phyloP scores from a whole-genome alignment of 1,140 invertebrate genomes.

The Drosophila bocqueti region DNA sequence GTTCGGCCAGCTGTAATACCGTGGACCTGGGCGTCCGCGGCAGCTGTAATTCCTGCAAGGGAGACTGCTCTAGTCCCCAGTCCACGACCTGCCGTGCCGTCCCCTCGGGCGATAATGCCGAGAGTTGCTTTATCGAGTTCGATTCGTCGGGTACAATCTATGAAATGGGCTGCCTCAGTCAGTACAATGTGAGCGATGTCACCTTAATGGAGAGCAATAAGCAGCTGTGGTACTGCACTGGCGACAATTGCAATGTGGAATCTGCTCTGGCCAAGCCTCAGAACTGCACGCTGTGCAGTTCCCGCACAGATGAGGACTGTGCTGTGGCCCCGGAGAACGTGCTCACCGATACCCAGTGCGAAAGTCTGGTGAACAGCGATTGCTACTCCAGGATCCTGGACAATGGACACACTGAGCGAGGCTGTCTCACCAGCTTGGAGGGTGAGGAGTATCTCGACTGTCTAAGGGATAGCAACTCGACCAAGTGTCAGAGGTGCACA shows the following conservation, averaged over 20 bases:
- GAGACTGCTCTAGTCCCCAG: constrained; percentile 56
- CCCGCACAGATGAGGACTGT: constrained; percentile 61
- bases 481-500: constrained; percentile 55
- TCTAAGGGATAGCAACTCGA: constrained; percentile 35
- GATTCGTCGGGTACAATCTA: constrained; percentile 41
- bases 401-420: constrained; percentile 75
- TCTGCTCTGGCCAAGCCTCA: constrained; percentile 48
- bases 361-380: constrained; percentile 53
- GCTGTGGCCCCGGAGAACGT: constrained; percentile 43
- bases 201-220: constrained; percentile 40
- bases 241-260: constrained; percentile 70
- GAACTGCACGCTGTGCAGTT: constrained; percentile 66
- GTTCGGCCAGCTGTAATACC: constrained; percentile 48
- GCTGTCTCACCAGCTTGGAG: constrained; percentile 62
- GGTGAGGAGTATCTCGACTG: constrained; percentile 63
- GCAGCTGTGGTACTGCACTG: constrained; percentile 68
- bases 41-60: constrained; percentile 67
- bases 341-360: constrained; percentile 27
- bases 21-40: constrained; percentile 61
- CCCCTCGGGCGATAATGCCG: constrained; percentile 23
- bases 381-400: constrained; percentile 68
- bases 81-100: constrained; percentile 66
- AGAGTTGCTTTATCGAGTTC: constrained; percentile 70
- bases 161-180: constrained; percentile 68
- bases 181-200: constrained; percentile 70